A percentile compares a stretch with the other conserved stretches of the same genome.
Evolutionary conservation across 2,888 invertebrate genomes (phyloP).

Genomic region (Synergus japonicus): DNA sequence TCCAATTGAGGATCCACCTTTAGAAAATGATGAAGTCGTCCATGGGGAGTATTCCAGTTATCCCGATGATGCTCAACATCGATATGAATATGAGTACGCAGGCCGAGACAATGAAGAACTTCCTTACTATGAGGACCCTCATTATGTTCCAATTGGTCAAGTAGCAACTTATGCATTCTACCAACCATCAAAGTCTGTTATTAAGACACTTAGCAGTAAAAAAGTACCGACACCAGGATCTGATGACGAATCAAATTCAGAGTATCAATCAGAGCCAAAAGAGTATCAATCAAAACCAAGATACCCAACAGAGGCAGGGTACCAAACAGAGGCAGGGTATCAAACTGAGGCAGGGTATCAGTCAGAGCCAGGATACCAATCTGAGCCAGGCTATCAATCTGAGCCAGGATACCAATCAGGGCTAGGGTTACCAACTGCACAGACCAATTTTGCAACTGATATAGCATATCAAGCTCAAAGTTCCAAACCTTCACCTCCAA

Average conservation of each 20-base stretch:
- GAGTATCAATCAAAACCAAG: background rate
- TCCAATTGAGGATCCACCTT: background rate
- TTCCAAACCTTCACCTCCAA: background rate
- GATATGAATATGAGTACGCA: background rate
- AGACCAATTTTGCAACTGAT: background rate
- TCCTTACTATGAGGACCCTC: background rate
- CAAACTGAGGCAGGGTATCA: background rate
- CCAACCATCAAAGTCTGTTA: slow-evolving; percentile 17
- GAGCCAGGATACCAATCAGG: background rate
- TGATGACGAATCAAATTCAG: background rate
- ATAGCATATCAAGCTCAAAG: background rate
- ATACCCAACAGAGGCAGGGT: background rate
- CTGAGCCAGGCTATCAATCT: background rate
- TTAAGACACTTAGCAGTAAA: slow-evolving; percentile 19
- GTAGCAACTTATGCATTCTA: slow-evolving; percentile 1
- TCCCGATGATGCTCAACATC: background rate
- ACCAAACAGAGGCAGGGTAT: background rate
- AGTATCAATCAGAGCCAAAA: background rate
- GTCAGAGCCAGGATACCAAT: background rate
- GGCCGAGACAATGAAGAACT: background rate
- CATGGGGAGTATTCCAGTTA: background rate
- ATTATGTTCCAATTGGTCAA: slow-evolving; percentile 16
- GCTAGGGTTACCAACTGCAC: background rate
- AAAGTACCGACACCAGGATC: background rate
- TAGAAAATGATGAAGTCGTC: background rate